These are phyloP conservation scores for Petrocephalus sullivani DNA, from an alignment of 2,797 vertebrate species.

Conservation along the genomic window DNA sequence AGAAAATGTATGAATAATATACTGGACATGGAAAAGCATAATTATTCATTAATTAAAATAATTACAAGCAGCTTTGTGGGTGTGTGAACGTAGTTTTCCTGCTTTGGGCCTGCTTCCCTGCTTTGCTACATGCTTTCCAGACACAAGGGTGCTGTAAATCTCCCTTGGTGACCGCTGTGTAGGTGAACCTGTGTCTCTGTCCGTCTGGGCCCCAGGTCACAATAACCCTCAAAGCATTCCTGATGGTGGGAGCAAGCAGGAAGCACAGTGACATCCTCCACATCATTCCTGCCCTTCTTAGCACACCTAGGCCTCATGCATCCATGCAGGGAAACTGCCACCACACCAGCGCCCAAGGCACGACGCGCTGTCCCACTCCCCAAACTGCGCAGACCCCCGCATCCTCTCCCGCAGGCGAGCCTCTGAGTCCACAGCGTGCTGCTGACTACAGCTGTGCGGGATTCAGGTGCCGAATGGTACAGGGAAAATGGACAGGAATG, in stretches of 20 bases:
- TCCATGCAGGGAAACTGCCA: neutral
- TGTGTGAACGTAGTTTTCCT: neutral
- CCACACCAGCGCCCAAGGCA: neutral
- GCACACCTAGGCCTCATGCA: neutral
- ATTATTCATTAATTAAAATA: neutral
- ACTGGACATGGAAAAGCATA: neutral
- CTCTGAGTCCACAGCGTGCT: neutral
- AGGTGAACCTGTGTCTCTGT: neutral
- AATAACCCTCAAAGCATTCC: neutral
- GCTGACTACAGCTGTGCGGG: neutral
- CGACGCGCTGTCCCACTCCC: neutral
- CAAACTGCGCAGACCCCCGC: neutral
- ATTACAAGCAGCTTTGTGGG: too few relatives aligned
- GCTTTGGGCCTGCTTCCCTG: neutral
- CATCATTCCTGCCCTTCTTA: neutral
- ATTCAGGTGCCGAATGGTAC: neutral
- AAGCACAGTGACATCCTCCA: neutral
- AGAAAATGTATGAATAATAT: constrained; percentile 13
- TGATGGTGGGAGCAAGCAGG: neutral
- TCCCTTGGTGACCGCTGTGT: neutral
- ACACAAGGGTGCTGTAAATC: neutral
- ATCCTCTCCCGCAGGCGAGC: neutral
- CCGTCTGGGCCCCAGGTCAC: neutral
- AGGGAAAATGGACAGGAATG: neutral
- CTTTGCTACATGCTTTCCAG: neutral